Base-by-base conservation (phyloP, 2,113 vertebrate genomes). In the Vidua macroura region DNA sequence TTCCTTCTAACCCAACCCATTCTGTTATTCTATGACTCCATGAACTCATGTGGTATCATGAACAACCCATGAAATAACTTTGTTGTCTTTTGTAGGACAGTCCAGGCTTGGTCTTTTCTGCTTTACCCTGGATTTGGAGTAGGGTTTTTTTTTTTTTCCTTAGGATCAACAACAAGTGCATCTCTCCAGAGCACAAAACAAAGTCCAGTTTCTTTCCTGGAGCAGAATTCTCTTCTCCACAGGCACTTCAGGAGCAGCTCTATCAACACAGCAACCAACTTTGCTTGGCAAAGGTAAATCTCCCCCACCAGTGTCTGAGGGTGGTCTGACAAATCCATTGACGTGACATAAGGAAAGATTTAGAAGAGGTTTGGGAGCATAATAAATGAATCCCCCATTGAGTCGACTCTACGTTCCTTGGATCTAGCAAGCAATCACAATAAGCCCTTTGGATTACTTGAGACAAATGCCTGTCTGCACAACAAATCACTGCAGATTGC, bases 391-490 rank as follows among this genome's bases (percentile, higher is more conserved):
- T 93, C 88, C 88, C 53, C 86, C 74, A 43, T 67, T 10, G 44
- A 86, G 80, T 55, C 5, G 3, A 51, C 48, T 35, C 11, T 37
- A 18, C 7, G 0, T 91, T 83, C 74, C 72, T 86, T 69, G 72
- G 78, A 86, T 88, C 85, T 78, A 79, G 37, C 75, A 76, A 56
- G 87, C 89, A 93, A 96, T 95, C 95, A 93, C 60, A 95, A 95
- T 93, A 97, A 96, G 64, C 76, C 93, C 85, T 78, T 87, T 86
- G 92, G 93, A 95, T 94, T 96, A 96, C 78, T 81, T 5, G 39
- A 89, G 86, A 90, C 90, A 88, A 95, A 95, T 68, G 89, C 89
- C 75, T 91, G 93, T 92, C 93, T 96, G 84, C 86, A 82, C 90
- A 77, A 83, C 73, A 96, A 96, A 96, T 96, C 94, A 95, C 73